Conservation (phyloP, 2,797 vertebrate species). For the Limosa lapponica region DNA sequence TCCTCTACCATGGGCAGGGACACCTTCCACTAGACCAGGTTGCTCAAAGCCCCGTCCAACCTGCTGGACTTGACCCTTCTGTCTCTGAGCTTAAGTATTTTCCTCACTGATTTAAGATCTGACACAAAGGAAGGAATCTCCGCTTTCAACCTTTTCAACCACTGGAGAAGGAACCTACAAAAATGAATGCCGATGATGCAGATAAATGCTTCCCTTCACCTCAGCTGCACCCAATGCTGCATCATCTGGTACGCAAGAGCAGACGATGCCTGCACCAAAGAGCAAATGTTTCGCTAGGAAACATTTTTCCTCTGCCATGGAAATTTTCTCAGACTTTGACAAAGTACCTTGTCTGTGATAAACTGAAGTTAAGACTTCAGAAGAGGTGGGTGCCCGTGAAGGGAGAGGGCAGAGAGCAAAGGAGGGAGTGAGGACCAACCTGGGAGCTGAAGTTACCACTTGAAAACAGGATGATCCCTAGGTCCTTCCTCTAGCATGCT, state of each 20-base stretch:
- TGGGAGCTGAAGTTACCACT: neutral
- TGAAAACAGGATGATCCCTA: accelerated
- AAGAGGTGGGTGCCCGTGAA: neutral
- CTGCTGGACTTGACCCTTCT: neutral
- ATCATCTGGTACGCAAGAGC: accelerated
- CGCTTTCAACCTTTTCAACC: neutral
- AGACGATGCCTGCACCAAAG: too few relatives aligned
- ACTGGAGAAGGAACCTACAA: neutral
- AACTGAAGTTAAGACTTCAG: neutral
- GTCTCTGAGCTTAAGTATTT: neutral
- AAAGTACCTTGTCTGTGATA: neutral
- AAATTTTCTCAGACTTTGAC: neutral
- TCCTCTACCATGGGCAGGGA: neutral
- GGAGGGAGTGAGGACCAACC: neutral
- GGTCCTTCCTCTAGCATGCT: neutral
- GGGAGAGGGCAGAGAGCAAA: neutral
- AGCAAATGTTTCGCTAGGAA: neutral
- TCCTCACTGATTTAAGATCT: neutral
- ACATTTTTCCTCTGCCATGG: accelerated
- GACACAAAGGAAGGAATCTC: neutral
- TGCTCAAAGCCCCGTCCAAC: neutral
- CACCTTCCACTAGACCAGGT: neutral
- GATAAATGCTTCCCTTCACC: neutral
- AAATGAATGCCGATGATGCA: neutral
- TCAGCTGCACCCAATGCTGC: accelerated